These are phyloP conservation scores for Nestor notabilis DNA, from an alignment of 2,113 vertebrate genomes.

Conservation along the genomic window DNA sequence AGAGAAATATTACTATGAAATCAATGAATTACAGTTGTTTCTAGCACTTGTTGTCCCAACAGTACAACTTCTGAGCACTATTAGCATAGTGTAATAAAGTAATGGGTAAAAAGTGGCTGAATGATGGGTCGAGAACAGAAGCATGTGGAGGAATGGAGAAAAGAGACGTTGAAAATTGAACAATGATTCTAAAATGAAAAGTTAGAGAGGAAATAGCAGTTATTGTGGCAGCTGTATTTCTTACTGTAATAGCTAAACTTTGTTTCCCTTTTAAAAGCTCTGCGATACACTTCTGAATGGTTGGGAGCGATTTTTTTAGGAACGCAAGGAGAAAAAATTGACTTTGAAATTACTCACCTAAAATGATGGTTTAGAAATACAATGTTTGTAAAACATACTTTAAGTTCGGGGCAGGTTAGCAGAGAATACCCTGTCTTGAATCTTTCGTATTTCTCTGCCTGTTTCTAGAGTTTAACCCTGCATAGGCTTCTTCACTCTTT, in stretches of 20 bases:
- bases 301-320: neutral
- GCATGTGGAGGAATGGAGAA: neutral
- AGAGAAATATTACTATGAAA: neutral
- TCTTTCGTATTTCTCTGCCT: neutral
- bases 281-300: neutral
- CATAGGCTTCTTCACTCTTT: neutral
- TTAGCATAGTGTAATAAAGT: rapidly evolving
- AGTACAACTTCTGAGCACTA: rapidly evolving
- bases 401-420: neutral
- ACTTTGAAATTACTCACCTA: neutral
- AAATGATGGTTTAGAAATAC: neutral
- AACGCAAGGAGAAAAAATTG: neutral
- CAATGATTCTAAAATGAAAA: rapidly evolving
- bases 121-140: neutral
- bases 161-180: neutral
- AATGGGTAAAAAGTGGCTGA: neutral
- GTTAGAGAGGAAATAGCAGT: neutral
- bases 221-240: neutral
- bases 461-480: neutral
- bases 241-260: neutral
- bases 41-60: neutral
- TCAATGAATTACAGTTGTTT: neutral
- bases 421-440: neutral
- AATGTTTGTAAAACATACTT: rapidly evolving
- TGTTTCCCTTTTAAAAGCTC: neutral